Evolutionary conservation across 1,140 invertebrate species (phyloP).

Genomic region (Megalopta genalis): DNA sequence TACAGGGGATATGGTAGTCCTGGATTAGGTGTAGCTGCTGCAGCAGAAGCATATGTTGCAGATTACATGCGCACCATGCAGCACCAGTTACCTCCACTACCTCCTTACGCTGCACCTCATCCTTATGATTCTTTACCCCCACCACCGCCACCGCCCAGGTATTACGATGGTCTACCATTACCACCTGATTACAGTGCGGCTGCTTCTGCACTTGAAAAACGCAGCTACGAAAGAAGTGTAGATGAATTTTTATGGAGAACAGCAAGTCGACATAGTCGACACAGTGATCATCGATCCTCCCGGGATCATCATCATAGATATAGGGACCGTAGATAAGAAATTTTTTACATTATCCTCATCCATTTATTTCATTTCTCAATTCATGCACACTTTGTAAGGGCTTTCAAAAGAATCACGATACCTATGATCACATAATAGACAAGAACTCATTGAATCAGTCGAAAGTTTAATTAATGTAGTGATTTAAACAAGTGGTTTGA

Average conservation of each 20-base stretch:
- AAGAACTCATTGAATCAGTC: slow-evolving; percentile 15
- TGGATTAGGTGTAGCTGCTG: slow-evolving; percentile 81
- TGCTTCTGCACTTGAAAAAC: slow-evolving; percentile 84
- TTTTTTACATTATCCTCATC: slow-evolving; percentile 14
- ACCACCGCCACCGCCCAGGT: slow-evolving; percentile 84
- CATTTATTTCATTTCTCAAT: slow-evolving; percentile 29
- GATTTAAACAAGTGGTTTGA: slow-evolving; percentile 9
- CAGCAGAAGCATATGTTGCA: slow-evolving; percentile 87
- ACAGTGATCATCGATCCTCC: slow-evolving; percentile 75
- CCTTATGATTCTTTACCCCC: slow-evolving; percentile 87
- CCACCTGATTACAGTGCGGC: slow-evolving; percentile 82
- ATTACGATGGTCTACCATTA: slow-evolving; percentile 88
- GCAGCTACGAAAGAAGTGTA: slow-evolving; percentile 93
- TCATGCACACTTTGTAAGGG: slow-evolving; percentile 35
- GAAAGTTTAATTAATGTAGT: slow-evolving; percentile 12
- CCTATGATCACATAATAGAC: slow-evolving; percentile 27
- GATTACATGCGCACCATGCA: slow-evolving; percentile 92
- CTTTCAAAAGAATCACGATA: slow-evolving; percentile 24
- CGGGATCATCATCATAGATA: slow-evolving; percentile 78
- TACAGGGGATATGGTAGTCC: slow-evolving; percentile 74
- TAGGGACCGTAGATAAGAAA: slow-evolving; percentile 74
- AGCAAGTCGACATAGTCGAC: slow-evolving; percentile 72
- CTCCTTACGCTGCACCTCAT: slow-evolving; percentile 84
- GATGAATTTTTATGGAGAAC: slow-evolving; percentile 95
- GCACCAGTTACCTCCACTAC: slow-evolving; percentile 87